phyloP scores from a whole-genome alignment of 2,888 invertebrate genomes.

The Dasypogon diadema region DNA sequence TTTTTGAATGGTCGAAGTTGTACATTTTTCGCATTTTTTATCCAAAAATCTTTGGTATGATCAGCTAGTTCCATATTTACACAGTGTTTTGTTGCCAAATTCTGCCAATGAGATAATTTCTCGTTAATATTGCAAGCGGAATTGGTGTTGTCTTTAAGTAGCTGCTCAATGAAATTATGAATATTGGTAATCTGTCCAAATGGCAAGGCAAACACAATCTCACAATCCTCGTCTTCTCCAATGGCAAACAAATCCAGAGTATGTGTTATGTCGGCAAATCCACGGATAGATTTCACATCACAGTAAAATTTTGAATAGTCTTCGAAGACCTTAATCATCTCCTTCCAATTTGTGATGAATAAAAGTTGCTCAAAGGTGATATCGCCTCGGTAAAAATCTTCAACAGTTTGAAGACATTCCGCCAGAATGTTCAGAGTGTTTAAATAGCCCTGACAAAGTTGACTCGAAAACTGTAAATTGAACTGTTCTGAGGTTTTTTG shows the following conservation, averaged over 20 bases:
- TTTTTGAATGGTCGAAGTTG: constrained; percentile 69
- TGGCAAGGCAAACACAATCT: constrained; percentile 63
- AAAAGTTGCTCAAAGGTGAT: constrained; percentile 76
- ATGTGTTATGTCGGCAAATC: constrained; percentile 76
- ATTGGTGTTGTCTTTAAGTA: constrained; percentile 60
- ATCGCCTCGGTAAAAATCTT: constrained; percentile 77
- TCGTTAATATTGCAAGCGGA: constrained; percentile 61
- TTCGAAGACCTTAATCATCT: constrained; percentile 78
- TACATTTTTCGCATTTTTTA: constrained; percentile 65
- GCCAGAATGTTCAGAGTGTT: constrained; percentile 78
- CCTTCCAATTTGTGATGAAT: constrained; percentile 78
- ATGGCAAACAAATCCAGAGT: constrained; percentile 70
- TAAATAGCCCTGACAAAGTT: constrained; percentile 74
- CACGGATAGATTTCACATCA: constrained; percentile 79
- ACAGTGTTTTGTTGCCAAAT: constrained; percentile 62
- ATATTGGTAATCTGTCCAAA: constrained; percentile 63
- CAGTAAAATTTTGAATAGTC: constrained; percentile 79
- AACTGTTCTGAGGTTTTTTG: not conserved
- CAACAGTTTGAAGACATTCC: constrained; percentile 76
- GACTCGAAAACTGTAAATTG: not conserved
- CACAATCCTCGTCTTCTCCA: constrained; percentile 59
- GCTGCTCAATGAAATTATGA: constrained; percentile 63
- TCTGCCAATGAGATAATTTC: constrained; percentile 63
- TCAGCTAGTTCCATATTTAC: constrained; percentile 65
- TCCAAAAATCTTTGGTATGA: constrained; percentile 66